Evolutionary conservation across 2,113 vertebrate genomes (phyloP).

Genomic region (Gallinago undulata): DNA sequence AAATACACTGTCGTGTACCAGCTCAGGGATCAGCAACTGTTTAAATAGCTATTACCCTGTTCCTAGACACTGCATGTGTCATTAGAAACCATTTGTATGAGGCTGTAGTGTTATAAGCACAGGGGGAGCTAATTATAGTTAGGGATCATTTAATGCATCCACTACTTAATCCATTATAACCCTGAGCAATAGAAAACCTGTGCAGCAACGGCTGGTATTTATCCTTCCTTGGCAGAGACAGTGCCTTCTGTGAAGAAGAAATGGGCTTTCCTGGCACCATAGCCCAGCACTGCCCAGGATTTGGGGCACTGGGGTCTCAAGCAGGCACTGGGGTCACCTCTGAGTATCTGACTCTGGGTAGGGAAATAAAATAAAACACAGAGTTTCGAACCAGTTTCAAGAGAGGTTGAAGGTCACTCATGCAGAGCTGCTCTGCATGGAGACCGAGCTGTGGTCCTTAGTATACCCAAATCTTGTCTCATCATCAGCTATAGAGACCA

Average conservation of each 20-base stretch:
- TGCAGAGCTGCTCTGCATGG: not conserved
- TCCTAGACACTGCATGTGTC: conserved; percentile 39
- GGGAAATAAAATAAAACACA: not conserved
- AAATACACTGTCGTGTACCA: not conserved
- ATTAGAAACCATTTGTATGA: conserved; percentile 59
- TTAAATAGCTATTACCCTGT: conserved; percentile 45
- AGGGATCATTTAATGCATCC: conserved; percentile 54
- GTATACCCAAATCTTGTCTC: not conserved
- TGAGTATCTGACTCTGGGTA: not conserved
- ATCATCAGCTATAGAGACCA: not conserved
- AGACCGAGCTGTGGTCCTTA: not conserved
- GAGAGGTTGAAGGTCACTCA: not conserved
- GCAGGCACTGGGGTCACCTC: not conserved
- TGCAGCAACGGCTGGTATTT: not conserved
- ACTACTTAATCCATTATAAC: conserved; percentile 42
- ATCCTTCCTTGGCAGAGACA: not conserved
- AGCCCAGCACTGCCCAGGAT: not conserved
- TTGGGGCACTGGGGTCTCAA: not conserved
- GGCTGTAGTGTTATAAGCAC: conserved; percentile 28
- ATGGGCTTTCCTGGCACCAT: fast-evolving
- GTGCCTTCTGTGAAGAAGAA: not conserved
- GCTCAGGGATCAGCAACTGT: conserved; percentile 20
- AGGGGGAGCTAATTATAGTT: conserved; percentile 60
- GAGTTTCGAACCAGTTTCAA: not conserved
- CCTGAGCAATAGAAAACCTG: conserved; percentile 23